These are phyloP conservation scores for Panthera tigris DNA, from an alignment of 2,113 vertebrate genomes.

Conservation along the genomic window DNA sequence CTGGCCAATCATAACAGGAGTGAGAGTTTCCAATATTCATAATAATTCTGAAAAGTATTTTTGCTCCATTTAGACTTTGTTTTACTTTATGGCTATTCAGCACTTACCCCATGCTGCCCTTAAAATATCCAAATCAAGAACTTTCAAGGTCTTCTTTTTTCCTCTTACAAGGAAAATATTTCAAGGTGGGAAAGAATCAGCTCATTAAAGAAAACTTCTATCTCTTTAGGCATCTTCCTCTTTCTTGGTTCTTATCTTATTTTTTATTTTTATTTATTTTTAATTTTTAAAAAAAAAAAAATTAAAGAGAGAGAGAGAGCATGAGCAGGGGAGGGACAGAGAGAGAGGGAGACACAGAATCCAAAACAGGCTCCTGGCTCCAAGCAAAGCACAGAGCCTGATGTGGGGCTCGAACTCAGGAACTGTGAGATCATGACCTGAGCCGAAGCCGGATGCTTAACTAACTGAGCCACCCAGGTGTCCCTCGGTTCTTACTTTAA, in stretches of 20 bases:
- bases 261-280: no score
- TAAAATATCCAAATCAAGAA: background rate
- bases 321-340: no score
- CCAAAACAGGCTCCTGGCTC: no score
- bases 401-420: no score
- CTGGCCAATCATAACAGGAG: background rate
- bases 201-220: background rate
- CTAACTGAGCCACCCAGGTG: no score
- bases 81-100: background rate
- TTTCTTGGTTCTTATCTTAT: background rate
- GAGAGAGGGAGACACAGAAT: no score
- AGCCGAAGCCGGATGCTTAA: no score
- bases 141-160: background rate
- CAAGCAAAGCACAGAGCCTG: no score
- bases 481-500: background rate
- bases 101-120: background rate
- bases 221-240: background rate
- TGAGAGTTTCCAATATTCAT: background rate
- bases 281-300: no score
- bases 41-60: background rate
- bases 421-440: no score
- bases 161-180: background rate
- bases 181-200: background rate
- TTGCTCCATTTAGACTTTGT: constrained; percentile 20
- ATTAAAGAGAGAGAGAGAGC: no score